These are phyloP conservation scores for Ceyx margarethae DNA, from an alignment of 2,113 vertebrate species.

Conservation along the genomic window DNA sequence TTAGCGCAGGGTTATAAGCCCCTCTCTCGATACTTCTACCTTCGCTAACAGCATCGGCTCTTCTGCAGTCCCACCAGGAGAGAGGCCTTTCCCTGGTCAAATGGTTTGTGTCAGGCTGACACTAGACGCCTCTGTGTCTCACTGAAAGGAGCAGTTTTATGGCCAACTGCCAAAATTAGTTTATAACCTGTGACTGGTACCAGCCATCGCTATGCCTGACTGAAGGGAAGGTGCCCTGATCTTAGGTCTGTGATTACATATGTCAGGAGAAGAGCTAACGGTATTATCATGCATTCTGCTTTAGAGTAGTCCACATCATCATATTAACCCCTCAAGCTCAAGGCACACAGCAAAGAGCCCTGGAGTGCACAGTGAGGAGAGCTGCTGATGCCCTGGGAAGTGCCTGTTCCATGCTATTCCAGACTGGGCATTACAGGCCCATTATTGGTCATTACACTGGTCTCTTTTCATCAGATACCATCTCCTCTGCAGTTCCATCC, in stretches of 20 bases:
- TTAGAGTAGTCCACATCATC: background rate
- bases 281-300: background rate
- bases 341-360: background rate
- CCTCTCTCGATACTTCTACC: background rate
- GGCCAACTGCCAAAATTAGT: slow-evolving; percentile 61
- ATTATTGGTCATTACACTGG: too few relatives aligned
- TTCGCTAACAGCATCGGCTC: background rate
- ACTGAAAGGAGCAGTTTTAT: slow-evolving; percentile 50
- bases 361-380: background rate
- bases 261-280: slow-evolving; percentile 6
- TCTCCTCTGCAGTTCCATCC: background rate
- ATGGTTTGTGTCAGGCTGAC: slow-evolving; percentile 71
- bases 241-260: slow-evolving; percentile 12
- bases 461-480: background rate
- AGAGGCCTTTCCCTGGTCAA: slow-evolving; percentile 35
- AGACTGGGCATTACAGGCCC: background rate
- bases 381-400: background rate
- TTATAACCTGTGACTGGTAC: slow-evolving; percentile 67
- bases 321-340: slow-evolving; percentile 37
- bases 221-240: slow-evolving; percentile 64
- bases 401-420: background rate
- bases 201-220: slow-evolving; percentile 19
- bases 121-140: slow-evolving; percentile 64
- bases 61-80: slow-evolving; percentile 20
- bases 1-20: slow-evolving; percentile 27